Evolutionary conservation across 2,888 invertebrate species (phyloP).

Genomic region (Nycteola revayana): DNA sequence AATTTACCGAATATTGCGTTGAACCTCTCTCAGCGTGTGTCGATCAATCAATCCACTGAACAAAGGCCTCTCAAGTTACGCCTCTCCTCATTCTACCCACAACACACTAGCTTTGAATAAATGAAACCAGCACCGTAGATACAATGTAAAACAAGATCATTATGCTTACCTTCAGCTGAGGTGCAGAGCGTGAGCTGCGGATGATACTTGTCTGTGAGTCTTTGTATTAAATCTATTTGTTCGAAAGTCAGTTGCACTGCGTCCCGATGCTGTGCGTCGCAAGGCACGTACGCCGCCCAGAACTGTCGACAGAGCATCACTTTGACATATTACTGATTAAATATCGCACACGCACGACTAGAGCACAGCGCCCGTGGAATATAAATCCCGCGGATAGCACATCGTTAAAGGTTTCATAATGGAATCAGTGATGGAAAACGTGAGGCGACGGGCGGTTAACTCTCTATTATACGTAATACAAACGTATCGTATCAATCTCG

Average conservation of each 20-base stretch:
- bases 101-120: too few species aligned
- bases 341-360: constrained; percentile 64
- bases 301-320: constrained; percentile 81
- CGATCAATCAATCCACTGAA: too few species aligned
- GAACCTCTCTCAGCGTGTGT: too few species aligned
- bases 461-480: constrained; percentile 24
- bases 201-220: constrained; percentile 90
- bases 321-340: constrained; percentile 56
- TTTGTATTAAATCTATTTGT: constrained; percentile 92
- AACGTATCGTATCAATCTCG: constrained; percentile 26
- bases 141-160: not conserved
- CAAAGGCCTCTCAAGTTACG: too few species aligned
- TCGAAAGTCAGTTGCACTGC: constrained; percentile 92
- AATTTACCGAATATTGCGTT: too few species aligned
- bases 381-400: constrained; percentile 42
- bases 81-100: too few species aligned
- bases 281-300: constrained; percentile 93
- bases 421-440: constrained; percentile 31
- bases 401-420: constrained; percentile 42
- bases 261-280: constrained; percentile 91
- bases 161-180: constrained; percentile 86
- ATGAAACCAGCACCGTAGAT: too few species aligned
- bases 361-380: constrained; percentile 41
- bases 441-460: constrained; percentile 22
- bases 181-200: constrained; percentile 90